Evolutionary conservation across 2,113 vertebrate genomes (phyloP), one percentile per base, ranked within the genome.

Genomic region (Columbina picui): DNA sequence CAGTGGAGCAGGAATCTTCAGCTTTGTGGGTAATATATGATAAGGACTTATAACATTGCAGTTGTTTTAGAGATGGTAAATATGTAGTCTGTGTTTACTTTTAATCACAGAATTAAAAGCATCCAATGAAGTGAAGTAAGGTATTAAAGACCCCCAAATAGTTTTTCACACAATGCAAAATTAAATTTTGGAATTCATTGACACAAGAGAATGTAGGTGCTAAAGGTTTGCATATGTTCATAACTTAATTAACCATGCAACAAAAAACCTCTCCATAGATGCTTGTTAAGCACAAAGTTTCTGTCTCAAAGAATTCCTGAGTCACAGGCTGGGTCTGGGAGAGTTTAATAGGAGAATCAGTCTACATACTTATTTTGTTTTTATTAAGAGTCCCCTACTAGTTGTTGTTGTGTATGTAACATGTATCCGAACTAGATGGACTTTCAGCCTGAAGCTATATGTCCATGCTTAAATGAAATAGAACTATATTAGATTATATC

Each of bases 111-210:
- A 79, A 88, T 85, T 73, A 69, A 67, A 83, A 82, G 19, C 57
- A 41, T 69, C n/a, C 38, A 69, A 79, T 29, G 38, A 91, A 91
- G 81, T 63, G 14, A 87, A 70, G 20, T 17, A 59, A 85, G 43
- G 14, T 77, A 26, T 53, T 83, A 91, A 73, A 91, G 22, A 56
- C 23, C 50, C 25, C 8, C 59, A 39, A 94, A 75, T 21, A 81
- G 36, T 64, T 90, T 89, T 76, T 64, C 65, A 55, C 43, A 57
- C 49, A 52, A 49, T 45, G 30, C 11, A 8, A 87, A 83, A 93
- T 92, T 88, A 57, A 75, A 83, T 93, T 92, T 70, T 83, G 32
- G n/a, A 69, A 90, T 84, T 92, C 53, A 25, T 73, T 83, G 67
- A 68, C 79, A 32, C 4, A 36, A 87, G 80, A 81, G 85, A 61